These are phyloP conservation scores for Pseudochaenichthys georgianus DNA, from an alignment of 2,797 vertebrate species.

Conservation along the genomic window DNA sequence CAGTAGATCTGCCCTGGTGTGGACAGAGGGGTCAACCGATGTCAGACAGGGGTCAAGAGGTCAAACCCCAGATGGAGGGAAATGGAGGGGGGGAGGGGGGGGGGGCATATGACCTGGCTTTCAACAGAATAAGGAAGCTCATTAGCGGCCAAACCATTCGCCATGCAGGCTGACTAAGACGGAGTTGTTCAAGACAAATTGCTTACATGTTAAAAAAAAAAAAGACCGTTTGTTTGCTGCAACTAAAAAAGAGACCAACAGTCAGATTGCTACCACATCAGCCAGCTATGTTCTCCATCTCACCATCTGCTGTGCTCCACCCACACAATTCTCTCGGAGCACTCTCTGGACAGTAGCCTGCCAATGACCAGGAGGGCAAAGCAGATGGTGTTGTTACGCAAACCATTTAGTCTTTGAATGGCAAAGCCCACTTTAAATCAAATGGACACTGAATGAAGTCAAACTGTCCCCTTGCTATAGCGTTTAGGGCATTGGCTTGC, in stretches of 20 bases:
- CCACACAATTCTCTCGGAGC: slow-evolving; percentile 65
- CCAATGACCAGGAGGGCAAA: slow-evolving; percentile 70
- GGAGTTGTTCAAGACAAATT: neutral
- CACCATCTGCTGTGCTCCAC: slow-evolving; percentile 75
- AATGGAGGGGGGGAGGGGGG: slow-evolving; percentile 11
- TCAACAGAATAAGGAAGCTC: neutral
- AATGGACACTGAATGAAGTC: slow-evolving; percentile 25
- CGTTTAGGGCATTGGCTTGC: neutral
- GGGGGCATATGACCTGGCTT: slow-evolving; percentile 12
- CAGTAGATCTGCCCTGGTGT: too few species aligned
- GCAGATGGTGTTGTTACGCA: slow-evolving; percentile 68
- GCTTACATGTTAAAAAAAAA: neutral
- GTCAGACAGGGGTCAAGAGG: slow-evolving; percentile 44
- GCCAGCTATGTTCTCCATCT: slow-evolving; percentile 58
- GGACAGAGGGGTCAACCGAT: slow-evolving; percentile 36
- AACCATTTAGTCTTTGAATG: slow-evolving; percentile 58
- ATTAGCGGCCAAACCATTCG: slow-evolving; percentile 19
- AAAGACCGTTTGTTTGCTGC: neutral
- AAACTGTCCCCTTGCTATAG: neutral
- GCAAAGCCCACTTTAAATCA: slow-evolving; percentile 32
- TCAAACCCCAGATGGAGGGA: slow-evolving; percentile 61
- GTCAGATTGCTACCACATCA: slow-evolving; percentile 48
- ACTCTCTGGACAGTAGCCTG: slow-evolving; percentile 71
- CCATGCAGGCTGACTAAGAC: neutral
- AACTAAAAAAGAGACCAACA: slow-evolving; percentile 10